These are phyloP conservation scores for Chloroclystis v-ata DNA, from an alignment of 2,888 invertebrate species.

Conservation along the genomic window DNA sequence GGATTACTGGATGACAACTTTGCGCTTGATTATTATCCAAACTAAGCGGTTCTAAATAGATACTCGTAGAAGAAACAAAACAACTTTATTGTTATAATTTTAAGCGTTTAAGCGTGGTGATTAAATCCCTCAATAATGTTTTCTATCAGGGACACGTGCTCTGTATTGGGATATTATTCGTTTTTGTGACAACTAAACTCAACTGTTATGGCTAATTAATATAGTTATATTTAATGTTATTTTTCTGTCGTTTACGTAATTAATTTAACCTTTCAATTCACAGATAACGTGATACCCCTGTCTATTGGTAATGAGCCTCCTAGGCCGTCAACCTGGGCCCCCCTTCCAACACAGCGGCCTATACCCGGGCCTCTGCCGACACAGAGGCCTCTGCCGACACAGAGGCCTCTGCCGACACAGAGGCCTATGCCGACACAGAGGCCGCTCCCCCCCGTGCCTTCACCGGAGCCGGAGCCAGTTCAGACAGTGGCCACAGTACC, in stretches of 20 bases:
- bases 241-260: too few species aligned
- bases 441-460: constrained; percentile 18
- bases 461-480: constrained; percentile 18
- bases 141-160: too few species aligned
- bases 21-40: too few species aligned
- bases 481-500: neutral
- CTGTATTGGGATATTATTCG: too few species aligned
- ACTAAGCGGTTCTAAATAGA: too few species aligned
- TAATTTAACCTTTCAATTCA: neutral
- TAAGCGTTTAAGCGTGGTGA: too few species aligned
- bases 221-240: too few species aligned
- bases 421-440: constrained; percentile 18
- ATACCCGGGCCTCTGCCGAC: constrained; percentile 15
- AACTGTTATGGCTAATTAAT: too few species aligned
- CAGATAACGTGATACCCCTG: constrained; percentile 33
- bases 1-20: neutral
- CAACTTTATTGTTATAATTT: too few species aligned
- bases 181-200: too few species aligned
- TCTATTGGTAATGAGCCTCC: constrained; percentile 31
- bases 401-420: constrained; percentile 20
- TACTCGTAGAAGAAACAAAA: too few species aligned
- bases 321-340: constrained; percentile 4
- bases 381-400: constrained; percentile 19
- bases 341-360: constrained; percentile 15
- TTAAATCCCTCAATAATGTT: too few species aligned